phyloP scores from a whole-genome alignment of 2,113 vertebrate species.

The Cavia aperea region DNA sequence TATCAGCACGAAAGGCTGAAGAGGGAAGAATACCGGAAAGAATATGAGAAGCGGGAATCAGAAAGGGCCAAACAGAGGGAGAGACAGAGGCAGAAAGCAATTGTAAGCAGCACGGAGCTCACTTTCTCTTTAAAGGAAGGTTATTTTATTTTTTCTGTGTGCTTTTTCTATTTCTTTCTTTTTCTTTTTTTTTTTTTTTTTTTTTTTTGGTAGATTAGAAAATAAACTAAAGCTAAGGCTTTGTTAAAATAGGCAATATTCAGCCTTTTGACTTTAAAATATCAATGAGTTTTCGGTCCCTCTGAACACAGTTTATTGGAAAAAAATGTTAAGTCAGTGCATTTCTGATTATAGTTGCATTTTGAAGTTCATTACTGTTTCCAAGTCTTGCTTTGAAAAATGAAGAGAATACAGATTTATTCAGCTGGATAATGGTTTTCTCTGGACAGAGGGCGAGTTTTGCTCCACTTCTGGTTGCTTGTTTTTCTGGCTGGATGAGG shows the following conservation, averaged over 20 bases:
- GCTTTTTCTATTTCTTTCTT: not conserved
- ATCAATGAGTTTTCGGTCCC: not conserved
- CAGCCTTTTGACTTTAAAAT: slow-evolving; percentile 10
- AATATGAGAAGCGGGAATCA: slow-evolving; percentile 92
- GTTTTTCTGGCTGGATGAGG: not conserved
- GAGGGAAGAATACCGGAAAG: slow-evolving; percentile 91
- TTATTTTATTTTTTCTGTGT: not conserved
- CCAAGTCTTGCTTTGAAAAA: not conserved
- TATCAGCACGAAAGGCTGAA: slow-evolving; percentile 95
- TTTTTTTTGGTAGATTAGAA: slow-evolving; percentile 47
- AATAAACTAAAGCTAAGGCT: slow-evolving; percentile 18
- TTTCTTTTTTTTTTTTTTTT: too few relatives aligned
- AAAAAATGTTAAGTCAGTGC: not conserved
- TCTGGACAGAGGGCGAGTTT: not conserved
- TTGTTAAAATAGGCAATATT: not conserved
- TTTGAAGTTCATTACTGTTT: not conserved
- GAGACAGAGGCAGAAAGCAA: slow-evolving; percentile 91
- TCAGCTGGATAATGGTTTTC: not conserved
- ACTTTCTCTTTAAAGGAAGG: slow-evolving; percentile 61
- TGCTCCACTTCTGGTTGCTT: not conserved
- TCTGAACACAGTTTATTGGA: not conserved
- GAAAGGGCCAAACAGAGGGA: slow-evolving; percentile 94
- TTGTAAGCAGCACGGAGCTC: slow-evolving; percentile 83
- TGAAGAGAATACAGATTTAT: not conserved
- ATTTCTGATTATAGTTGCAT: not conserved